phyloP scores from a whole-genome alignment of 1,140 invertebrate genomes.

The Eriocheir sinensis region DNA sequence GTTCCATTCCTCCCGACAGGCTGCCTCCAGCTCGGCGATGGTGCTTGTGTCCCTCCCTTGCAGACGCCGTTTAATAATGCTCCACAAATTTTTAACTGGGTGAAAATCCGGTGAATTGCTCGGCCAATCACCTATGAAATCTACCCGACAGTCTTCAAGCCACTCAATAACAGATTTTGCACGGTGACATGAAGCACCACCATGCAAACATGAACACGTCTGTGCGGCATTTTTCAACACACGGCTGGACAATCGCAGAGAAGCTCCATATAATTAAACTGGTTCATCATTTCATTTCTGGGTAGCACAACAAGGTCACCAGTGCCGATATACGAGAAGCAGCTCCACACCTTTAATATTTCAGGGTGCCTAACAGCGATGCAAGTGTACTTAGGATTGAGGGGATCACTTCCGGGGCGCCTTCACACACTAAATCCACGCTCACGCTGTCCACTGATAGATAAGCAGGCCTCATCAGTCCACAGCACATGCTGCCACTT shows the following conservation, averaged over 20 bases:
- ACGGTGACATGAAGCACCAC: background rate
- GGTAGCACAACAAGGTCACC: too few species aligned
- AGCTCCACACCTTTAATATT: background rate
- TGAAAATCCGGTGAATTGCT: constrained; percentile 8
- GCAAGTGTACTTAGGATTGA: too few species aligned
- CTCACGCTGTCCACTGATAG: too few species aligned
- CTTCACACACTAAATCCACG: too few species aligned
- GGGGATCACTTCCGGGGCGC: too few species aligned
- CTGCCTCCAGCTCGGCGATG: background rate
- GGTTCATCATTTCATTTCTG: background rate
- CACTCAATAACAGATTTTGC: background rate
- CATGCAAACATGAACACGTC: background rate
- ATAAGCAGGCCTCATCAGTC: too few species aligned
- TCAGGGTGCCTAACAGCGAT: too few species aligned
- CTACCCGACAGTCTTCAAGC: background rate
- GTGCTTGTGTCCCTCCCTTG: background rate
- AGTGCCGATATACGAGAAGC: background rate
- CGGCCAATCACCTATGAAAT: background rate
- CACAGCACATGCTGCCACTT: too few species aligned
- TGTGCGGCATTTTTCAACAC: background rate
- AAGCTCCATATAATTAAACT: constrained; percentile 1
- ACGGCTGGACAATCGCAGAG: constrained; percentile 1
- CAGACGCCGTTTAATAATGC: background rate
- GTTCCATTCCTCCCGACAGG: background rate
- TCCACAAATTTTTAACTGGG: constrained; percentile 25